Evolutionary conservation across 2,888 invertebrate genomes (phyloP).

Genomic region (Lasioglossum villosulum): DNA sequence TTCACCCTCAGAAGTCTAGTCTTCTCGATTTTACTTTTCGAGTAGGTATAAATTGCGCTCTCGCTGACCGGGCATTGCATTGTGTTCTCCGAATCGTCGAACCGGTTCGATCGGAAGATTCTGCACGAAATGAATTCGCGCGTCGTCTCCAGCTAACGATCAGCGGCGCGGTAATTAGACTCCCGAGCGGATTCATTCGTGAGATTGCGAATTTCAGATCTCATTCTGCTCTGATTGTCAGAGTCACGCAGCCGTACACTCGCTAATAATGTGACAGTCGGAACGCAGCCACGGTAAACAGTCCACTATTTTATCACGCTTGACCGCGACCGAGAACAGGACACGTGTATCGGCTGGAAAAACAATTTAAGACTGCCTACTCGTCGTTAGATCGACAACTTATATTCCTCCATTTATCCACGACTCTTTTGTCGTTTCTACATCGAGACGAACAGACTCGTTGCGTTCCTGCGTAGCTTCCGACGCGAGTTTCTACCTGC

Average conservation of each 20-base stretch:
- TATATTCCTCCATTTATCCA: too few species aligned
- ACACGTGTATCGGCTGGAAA: conserved; percentile 35
- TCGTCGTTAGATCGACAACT: not conserved
- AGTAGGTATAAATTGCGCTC: not conserved
- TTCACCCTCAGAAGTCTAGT: not conserved
- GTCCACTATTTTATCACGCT: conserved; percentile 51
- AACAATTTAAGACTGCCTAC: conserved; percentile 26
- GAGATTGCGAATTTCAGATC: conserved; percentile 57
- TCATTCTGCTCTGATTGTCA: conserved; percentile 70
- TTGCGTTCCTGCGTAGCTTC: not conserved
- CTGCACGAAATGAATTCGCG: not conserved
- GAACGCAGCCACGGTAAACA: conserved; percentile 55
- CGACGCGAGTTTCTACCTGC: not conserved
- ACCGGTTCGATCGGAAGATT: not conserved
- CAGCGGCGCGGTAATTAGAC: conserved; percentile 3
- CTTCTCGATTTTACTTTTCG: not conserved
- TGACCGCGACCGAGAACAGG: conserved; percentile 46
- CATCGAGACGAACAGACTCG: not conserved
- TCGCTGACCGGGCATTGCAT: not conserved
- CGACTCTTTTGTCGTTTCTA: not conserved
- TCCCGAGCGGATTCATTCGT: conserved; percentile 44
- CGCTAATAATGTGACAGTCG: conserved; percentile 61
- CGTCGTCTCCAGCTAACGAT: not conserved
- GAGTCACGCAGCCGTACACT: conserved; percentile 68
- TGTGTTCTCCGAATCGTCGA: not conserved